A percentile compares a stretch with the other conserved stretches of the same genome.
These are phyloP conservation scores for Sparidentex hasta DNA, from an alignment of 2,797 vertebrate species.

Conservation along the genomic window DNA sequence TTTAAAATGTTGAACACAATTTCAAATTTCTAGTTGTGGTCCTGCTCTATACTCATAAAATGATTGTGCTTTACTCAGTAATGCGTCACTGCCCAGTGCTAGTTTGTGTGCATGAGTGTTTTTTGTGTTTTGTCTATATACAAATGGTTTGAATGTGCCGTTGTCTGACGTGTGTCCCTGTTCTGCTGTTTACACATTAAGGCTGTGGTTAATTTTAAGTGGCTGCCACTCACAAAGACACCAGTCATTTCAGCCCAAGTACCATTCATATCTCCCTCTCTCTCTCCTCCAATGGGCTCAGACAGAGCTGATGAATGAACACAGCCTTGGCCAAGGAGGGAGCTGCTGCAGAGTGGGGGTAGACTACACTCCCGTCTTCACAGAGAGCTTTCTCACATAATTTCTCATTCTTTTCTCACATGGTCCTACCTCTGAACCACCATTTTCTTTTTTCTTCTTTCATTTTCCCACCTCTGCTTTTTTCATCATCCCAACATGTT, in stretches of 20 bases:
- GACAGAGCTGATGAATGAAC: constrained; percentile 64
- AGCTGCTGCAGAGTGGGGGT: constrained; percentile 52
- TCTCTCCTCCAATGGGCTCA: constrained; percentile 35
- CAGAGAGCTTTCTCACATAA: constrained; percentile 45
- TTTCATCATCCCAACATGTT: neutral
- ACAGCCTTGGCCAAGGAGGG: constrained; percentile 46
- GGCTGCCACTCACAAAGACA: constrained; percentile 71
- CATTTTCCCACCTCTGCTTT: constrained; percentile 4
- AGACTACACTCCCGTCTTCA: constrained; percentile 52
- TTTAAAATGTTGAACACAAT: neutral
- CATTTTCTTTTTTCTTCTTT: constrained; percentile 25
- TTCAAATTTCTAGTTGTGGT: neutral
- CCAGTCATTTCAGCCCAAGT: constrained; percentile 63
- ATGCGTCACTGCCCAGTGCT: neutral
- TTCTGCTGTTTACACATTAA: constrained; percentile 64
- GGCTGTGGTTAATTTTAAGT: constrained; percentile 64
- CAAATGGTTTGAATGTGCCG: constrained; percentile 35
- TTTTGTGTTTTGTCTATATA: constrained; percentile 23
- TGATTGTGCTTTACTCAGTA: neutral
- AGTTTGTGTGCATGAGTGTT: constrained; percentile 1
- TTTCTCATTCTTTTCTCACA: constrained; percentile 47
- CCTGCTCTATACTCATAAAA: neutral
- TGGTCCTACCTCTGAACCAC: constrained; percentile 27
- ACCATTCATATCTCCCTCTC: constrained; percentile 65
- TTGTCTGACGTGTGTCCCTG: constrained; percentile 48